phyloP scores from a whole-genome alignment of 2,888 invertebrate species.

The Clanis bilineata region DNA sequence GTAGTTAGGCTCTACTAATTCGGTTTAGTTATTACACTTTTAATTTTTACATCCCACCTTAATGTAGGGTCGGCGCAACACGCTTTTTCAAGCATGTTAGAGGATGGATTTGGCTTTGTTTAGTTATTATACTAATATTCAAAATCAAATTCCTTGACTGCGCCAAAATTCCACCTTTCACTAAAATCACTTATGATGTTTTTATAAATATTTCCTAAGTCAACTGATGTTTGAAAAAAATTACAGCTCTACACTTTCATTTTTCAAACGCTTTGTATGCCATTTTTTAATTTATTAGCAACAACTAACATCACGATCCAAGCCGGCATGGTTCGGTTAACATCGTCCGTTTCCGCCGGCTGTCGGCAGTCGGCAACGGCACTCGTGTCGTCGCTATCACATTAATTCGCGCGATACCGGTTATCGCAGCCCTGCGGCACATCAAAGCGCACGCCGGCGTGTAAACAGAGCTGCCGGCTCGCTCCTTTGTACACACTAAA shows the following conservation, averaged over 20 bases:
- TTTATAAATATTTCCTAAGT: too few species aligned
- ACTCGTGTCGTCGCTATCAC: neutral
- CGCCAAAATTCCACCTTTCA: too few species aligned
- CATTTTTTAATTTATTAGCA: neutral
- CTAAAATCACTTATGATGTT: too few species aligned
- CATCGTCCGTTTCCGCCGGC: neutral
- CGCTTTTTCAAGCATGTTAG: too few species aligned
- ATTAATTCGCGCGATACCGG: slow-evolving; percentile 7
- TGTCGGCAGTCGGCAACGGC: too few species aligned
- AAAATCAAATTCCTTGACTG: too few species aligned
- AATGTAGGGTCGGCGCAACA: too few species aligned
- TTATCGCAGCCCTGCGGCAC: slow-evolving; percentile 20
- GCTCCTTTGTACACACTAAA: slow-evolving; percentile 19
- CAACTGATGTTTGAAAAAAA: too few species aligned
- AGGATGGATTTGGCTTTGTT: too few species aligned
- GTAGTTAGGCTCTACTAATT: neutral
- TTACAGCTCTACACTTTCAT: neutral
- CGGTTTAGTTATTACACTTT: neutral
- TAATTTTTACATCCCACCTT: too few species aligned
- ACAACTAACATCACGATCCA: neutral
- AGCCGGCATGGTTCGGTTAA: neutral
- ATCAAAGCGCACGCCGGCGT: slow-evolving; percentile 31
- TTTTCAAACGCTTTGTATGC: too few species aligned
- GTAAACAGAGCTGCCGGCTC: slow-evolving; percentile 26
- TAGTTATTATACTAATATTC: too few species aligned